Evolutionary conservation across 2,113 vertebrate genomes (phyloP).

Genomic region (Leuciscus idus): DNA sequence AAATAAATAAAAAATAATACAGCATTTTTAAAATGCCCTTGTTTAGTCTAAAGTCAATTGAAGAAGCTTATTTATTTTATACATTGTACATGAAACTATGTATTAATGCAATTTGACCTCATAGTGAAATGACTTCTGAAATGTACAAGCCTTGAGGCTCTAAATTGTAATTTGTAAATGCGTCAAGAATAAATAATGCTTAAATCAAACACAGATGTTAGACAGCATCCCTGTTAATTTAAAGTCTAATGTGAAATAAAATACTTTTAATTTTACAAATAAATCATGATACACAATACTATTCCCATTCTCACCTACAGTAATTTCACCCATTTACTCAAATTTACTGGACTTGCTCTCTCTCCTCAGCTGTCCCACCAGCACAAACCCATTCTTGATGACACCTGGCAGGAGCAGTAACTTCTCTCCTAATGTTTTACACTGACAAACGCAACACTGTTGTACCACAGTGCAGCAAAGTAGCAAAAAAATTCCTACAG

Average conservation of each 20-base stretch:
- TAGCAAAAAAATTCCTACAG: constrained; percentile 66
- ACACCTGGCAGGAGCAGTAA: constrained; percentile 56
- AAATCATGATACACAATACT: not conserved
- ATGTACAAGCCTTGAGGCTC: not conserved
- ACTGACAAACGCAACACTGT: constrained; percentile 50
- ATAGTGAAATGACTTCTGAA: not conserved
- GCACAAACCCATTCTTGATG: constrained; percentile 40
- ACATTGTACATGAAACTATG: not conserved
- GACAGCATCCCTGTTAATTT: not conserved
- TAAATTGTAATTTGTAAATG: not conserved
- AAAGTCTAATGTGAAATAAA: not conserved
- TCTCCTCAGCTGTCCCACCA: constrained; percentile 20
- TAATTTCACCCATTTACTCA: not conserved
- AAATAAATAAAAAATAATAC: not conserved
- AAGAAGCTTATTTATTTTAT: not conserved
- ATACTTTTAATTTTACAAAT: not conserved
- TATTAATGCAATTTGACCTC: not conserved
- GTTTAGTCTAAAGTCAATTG: not conserved
- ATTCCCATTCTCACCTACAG: not conserved
- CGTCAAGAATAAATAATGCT: not conserved
- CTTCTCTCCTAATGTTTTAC: constrained; percentile 62
- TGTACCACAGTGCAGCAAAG: constrained; percentile 53
- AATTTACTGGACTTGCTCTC: not conserved
- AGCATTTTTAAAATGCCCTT: not conserved
- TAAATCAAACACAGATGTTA: not conserved